A percentile compares a stretch with the other conserved stretches of the same genome.
These are phyloP conservation scores for Sebastes oblongus DNA, from an alignment of 2,797 vertebrate genomes.

Conservation along the genomic window DNA sequence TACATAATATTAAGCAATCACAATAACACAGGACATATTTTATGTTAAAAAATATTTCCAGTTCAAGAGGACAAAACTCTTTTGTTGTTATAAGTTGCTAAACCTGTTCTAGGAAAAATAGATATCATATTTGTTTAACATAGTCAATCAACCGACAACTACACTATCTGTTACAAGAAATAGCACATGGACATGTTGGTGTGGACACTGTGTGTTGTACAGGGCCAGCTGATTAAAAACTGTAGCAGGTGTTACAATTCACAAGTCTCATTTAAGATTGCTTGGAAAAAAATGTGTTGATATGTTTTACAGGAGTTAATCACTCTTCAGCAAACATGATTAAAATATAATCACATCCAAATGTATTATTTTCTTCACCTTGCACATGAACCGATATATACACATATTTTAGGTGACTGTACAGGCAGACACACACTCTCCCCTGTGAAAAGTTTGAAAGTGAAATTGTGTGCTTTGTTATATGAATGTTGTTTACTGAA, in stretches of 20 bases:
- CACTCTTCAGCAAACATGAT: not conserved
- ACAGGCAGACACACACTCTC: not conserved
- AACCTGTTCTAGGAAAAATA: not conserved
- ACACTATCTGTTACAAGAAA: too few species aligned
- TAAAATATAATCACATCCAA: too few species aligned
- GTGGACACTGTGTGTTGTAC: not conserved
- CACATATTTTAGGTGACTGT: not conserved
- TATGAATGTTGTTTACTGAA: not conserved
- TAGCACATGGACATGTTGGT: not conserved
- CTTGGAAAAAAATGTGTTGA: too few species aligned
- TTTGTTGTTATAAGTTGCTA: not conserved
- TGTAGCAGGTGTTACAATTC: conserved; percentile 38
- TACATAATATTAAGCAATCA: not conserved
- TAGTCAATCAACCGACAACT: too few species aligned
- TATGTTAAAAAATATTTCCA: not conserved
- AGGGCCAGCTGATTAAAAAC: conserved; percentile 51
- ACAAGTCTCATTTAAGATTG: conserved; percentile 7
- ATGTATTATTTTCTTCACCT: not conserved
- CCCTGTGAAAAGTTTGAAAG: not conserved
- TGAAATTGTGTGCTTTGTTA: not conserved
- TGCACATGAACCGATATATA: not conserved
- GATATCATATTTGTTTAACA: too few species aligned
- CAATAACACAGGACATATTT: not conserved
- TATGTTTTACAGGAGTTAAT: not conserved
- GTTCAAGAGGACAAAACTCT: not conserved